Base-by-base conservation (phyloP, 2,113 vertebrate genomes). In the Melanocharis versteri region DNA sequence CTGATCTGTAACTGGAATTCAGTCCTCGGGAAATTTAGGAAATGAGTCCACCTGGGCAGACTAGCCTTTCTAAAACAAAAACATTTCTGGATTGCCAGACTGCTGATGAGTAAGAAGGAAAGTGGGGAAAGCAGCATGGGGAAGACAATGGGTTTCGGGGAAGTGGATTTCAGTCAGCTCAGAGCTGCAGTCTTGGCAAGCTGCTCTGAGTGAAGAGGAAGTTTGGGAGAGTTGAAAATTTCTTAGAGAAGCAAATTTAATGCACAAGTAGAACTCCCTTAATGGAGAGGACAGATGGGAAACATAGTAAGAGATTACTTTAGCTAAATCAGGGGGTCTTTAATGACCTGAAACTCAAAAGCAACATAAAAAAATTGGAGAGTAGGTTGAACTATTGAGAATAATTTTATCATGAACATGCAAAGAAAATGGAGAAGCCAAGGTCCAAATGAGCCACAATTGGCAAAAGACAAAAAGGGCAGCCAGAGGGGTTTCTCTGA, bases 211-310 rank as follows among this genome's bases (percentile, higher is more conserved):
- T 42, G 60, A 93, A 77, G 87, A 89, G 72, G 64, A 84, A 90
- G 56, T 70, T 91, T 48, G 60, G 73, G 57, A 89, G 86, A 72
- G 40, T 39, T 92, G 53, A 39, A 81, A 80, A 47, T 79, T 91
- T 89, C 91, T 90, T 89, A 75, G 72, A 94, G 83, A 92, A 89
- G 73, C 69, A 78, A 75, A 95, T 93, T 42, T 85, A 93, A 39
- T 77, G 80, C 20, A 1, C 68, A 51, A 71, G 72, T 60, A 50
- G 80, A 89, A 40, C 64, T 93, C 90, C 69, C 89, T 86, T 94
- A 97, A 95, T 87, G 83, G 83, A 83, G 83, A 81, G 69, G 89
- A 92, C 95, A 96, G 96, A 92, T 93, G 95, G 91, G 91, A 89
- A 86, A 47, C 13, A 1, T 40, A 90, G 64, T 80, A 58, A 90